A percentile compares a stretch with the other conserved stretches of the same genome.
phyloP scores from a whole-genome alignment of 2,113 vertebrate genomes.

The Pterocles gutturalis region DNA sequence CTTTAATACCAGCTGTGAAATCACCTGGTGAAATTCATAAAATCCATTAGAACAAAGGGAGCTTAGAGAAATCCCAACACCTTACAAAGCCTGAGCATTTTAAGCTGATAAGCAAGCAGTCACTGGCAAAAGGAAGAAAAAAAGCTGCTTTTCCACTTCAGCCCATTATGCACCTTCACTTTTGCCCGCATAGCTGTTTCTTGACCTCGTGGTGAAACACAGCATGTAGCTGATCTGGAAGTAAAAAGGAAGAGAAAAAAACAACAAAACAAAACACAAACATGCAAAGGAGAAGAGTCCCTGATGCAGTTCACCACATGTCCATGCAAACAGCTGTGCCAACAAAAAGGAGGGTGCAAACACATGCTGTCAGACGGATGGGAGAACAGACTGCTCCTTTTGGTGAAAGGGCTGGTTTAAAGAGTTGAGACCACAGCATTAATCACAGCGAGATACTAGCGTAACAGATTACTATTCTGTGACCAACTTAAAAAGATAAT shows the following conservation, averaged over 20 bases:
- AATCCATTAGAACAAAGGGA: not conserved
- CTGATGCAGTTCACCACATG: not conserved
- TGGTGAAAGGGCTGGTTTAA: not conserved
- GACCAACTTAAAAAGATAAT: slow-evolving; percentile 18
- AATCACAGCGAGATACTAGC: fast-evolving
- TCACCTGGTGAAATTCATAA: not conserved
- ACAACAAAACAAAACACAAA: too few relatives aligned
- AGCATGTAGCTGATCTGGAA: not conserved
- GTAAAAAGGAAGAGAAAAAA: too few relatives aligned
- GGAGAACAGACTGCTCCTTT: not conserved
- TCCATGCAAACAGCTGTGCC: not conserved
- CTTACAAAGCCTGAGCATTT: not conserved
- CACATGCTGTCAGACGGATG: not conserved
- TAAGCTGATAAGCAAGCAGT: not conserved
- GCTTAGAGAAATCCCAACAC: not conserved
- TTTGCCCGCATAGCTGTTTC: not conserved
- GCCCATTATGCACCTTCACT: not conserved
- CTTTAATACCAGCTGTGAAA: not conserved
- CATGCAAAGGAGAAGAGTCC: not conserved
- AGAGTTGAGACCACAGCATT: not conserved
- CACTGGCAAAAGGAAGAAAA: not conserved
- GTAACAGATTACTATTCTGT: not conserved
- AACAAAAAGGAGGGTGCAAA: not conserved
- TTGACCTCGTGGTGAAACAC: not conserved
- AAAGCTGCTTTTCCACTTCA: not conserved